These are phyloP conservation scores for Arrhamphus sclerolepis DNA, from an alignment of 2,797 vertebrate species.

Conservation along the genomic window DNA sequence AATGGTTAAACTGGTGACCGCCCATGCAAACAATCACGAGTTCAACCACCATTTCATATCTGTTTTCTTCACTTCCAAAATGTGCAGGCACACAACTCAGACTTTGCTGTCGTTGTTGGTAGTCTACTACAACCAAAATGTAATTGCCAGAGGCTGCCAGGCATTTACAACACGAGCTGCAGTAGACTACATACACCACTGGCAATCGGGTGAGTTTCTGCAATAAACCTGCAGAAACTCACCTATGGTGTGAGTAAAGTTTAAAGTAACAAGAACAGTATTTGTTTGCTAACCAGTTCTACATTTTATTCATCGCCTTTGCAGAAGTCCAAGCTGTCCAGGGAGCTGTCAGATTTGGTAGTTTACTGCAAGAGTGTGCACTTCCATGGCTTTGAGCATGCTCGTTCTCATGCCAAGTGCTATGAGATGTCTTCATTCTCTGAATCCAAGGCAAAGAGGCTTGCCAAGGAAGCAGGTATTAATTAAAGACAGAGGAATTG, in stretches of 20 bases:
- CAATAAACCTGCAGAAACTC: too few species aligned
- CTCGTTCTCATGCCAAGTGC: slow-evolving; percentile 78
- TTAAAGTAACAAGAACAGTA: background rate
- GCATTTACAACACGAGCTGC: too few species aligned
- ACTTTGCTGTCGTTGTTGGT: too few species aligned
- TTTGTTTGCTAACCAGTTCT: background rate
- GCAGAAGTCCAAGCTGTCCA: slow-evolving; percentile 86
- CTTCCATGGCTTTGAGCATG: slow-evolving; percentile 87
- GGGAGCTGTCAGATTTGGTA: slow-evolving; percentile 87
- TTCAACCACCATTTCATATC: too few species aligned
- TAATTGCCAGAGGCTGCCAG: too few species aligned
- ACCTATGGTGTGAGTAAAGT: background rate
- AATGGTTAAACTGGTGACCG: too few species aligned
- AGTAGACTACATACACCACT: too few species aligned
- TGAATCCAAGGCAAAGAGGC: slow-evolving; percentile 89
- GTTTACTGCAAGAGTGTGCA: slow-evolving; percentile 91
- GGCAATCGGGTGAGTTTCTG: too few species aligned
- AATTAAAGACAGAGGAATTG: slow-evolving; percentile 1
- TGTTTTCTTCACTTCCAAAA: too few species aligned
- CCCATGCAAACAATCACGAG: too few species aligned
- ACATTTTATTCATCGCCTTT: background rate
- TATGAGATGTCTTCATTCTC: slow-evolving; percentile 93
- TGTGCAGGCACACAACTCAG: too few species aligned
- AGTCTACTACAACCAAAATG: too few species aligned
- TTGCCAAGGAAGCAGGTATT: slow-evolving; percentile 86